These are phyloP conservation scores for Rhagologus leucostigma DNA, from an alignment of 2,113 vertebrate species.

Conservation along the genomic window DNA sequence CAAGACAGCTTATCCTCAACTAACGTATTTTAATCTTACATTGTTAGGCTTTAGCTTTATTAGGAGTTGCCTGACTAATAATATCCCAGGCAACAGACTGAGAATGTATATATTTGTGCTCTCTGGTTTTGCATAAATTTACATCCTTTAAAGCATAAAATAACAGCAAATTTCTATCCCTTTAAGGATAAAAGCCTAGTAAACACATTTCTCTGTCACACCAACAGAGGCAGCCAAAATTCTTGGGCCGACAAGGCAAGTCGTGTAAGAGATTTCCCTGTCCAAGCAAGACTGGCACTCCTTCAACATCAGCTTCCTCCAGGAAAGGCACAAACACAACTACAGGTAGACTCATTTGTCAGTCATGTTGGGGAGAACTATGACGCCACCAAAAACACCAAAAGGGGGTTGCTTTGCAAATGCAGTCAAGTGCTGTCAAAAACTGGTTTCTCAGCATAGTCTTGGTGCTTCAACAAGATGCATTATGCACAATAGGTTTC, in stretches of 20 bases:
- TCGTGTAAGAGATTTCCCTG: background rate
- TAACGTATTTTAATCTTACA: background rate
- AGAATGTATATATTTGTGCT: background rate
- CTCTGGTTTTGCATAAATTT: background rate
- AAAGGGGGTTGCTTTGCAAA: background rate
- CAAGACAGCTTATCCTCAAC: background rate
- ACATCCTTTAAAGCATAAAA: slow-evolving; percentile 16
- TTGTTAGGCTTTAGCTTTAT: background rate
- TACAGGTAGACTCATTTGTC: background rate
- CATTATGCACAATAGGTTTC: background rate
- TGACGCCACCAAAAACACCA: background rate
- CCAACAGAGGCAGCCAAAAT: slow-evolving; percentile 9
- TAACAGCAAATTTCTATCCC: background rate
- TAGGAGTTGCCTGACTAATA: background rate
- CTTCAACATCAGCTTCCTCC: slow-evolving; percentile 13
- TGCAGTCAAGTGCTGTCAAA: background rate
- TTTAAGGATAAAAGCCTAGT: slow-evolving; percentile 28
- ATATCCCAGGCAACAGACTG: background rate
- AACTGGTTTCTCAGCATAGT: background rate
- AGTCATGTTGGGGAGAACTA: background rate
- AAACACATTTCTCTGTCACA: background rate
- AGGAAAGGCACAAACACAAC: background rate
- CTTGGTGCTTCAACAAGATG: background rate
- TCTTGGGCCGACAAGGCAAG: background rate
- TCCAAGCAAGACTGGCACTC: background rate